Evolutionary conservation across 2,888 invertebrate species (phyloP).

Genomic region (Cryptops parisi): DNA sequence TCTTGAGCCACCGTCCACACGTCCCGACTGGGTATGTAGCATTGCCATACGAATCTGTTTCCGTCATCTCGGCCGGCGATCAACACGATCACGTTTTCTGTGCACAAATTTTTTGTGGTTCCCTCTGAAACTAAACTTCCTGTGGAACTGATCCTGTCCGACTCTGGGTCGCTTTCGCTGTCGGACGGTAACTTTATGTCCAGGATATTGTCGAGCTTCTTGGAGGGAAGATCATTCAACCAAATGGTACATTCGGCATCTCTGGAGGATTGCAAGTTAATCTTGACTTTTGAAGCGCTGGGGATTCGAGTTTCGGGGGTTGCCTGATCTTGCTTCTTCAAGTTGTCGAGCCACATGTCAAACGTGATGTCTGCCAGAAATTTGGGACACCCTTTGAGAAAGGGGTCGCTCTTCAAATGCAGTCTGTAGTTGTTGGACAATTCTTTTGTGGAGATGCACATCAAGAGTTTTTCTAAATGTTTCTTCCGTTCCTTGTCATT

Average conservation of each 20-base stretch:
- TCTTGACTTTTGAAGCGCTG: not conserved
- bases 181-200: not conserved
- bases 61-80: slow-evolving; percentile 9
- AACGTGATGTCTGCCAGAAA: not conserved
- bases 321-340: not conserved
- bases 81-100: too few species aligned
- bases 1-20: not conserved
- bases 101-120: too few species aligned
- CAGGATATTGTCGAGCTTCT: not conserved
- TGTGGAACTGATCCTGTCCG: not conserved
- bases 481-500: not conserved
- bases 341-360: too few species aligned
- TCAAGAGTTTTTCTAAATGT: not conserved
- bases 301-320: not conserved
- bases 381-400: not conserved
- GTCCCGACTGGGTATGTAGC: not conserved
- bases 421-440: not conserved
- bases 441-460: not conserved
- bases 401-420: not conserved
- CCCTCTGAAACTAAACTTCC: not conserved
- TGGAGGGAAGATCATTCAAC: not conserved
- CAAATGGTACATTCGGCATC: not conserved
- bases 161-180: not conserved
- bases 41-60: slow-evolving; percentile 1
- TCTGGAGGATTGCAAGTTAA: not conserved